A percentile compares a stretch with the other conserved stretches of the same genome.
Evolutionary conservation across 2,113 vertebrate genomes (phyloP).

Genomic region (Burhinus bistriatus): DNA sequence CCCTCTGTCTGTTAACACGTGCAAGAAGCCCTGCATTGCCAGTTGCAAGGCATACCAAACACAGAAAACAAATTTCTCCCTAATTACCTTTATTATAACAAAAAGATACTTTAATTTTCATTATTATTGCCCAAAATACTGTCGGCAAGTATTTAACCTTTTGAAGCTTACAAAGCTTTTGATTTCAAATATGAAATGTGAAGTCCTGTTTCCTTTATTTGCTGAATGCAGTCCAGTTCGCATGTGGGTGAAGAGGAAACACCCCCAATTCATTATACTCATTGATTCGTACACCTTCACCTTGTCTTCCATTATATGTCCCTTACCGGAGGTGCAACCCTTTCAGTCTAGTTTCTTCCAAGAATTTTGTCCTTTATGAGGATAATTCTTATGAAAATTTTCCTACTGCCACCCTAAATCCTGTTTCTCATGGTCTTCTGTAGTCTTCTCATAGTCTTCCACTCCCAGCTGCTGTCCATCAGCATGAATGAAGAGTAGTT

Average conservation of each 20-base stretch:
- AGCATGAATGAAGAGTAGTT: not conserved
- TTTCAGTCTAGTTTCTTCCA: not conserved
- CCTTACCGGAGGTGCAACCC: not conserved
- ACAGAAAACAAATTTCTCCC: not conserved
- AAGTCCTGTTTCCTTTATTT: not conserved
- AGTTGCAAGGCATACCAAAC: not conserved
- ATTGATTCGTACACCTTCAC: not conserved
- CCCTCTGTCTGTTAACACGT: not conserved
- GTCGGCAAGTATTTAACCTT: not conserved
- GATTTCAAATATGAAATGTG: not conserved
- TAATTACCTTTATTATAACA: not conserved
- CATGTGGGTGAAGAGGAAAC: not conserved
- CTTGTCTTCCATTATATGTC: not conserved
- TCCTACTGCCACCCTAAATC: not conserved
- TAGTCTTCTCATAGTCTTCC: not conserved
- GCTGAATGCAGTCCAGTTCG: not conserved
- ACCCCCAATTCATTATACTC: not conserved
- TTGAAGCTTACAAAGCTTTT: not conserved
- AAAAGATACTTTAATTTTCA: not conserved
- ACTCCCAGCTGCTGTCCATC: not conserved
- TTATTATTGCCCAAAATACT: not conserved
- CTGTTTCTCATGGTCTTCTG: not conserved
- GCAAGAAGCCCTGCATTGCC: not conserved
- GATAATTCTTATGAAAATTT: not conserved
- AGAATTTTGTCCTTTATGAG: not conserved